A percentile compares a stretch with the other conserved stretches of the same genome.
phyloP scores from a whole-genome alignment of 92 coral and sea anemone genomes.

The Zoanthus sansibaricus region DNA sequence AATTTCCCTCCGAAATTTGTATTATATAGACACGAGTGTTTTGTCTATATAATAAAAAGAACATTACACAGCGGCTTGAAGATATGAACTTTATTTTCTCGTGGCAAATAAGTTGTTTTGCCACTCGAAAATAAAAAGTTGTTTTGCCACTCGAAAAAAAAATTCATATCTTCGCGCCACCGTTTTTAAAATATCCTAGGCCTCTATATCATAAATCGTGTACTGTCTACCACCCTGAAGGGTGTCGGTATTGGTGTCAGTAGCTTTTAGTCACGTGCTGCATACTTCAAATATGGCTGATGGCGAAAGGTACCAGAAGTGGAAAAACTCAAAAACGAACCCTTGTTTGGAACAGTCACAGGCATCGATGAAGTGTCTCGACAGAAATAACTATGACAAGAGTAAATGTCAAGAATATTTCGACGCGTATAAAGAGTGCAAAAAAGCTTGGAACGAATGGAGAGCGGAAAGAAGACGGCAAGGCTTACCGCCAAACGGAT shows the following conservation, averaged over 20 bases:
- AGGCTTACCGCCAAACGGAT: slow-evolving; percentile 81
- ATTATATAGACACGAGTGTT: no score
- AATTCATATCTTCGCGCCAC: no score
- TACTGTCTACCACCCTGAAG: neutral
- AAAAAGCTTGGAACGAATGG: slow-evolving; percentile 94
- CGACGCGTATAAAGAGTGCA: slow-evolving; percentile 91
- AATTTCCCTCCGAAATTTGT: no score
- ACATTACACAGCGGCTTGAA: no score
- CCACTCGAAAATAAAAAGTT: no score
- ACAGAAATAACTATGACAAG: slow-evolving; percentile 83
- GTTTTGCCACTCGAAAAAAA: no score
- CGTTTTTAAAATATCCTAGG: no score
- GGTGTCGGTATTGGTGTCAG: neutral
- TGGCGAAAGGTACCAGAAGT: slow-evolving; percentile 52
- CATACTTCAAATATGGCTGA: slow-evolving; percentile 81
- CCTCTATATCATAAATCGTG: no score
- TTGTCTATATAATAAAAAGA: no score
- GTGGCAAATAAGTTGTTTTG: no score
- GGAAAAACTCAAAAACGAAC: slow-evolving; percentile 80
- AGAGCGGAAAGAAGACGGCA: slow-evolving; percentile 87
- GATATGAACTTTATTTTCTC: no score
- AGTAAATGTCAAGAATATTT: slow-evolving; percentile 84
- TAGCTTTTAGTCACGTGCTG: slow-evolving; percentile 23
- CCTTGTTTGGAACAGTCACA: slow-evolving; percentile 88
- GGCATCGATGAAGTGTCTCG: slow-evolving; percentile 94